phyloP scores from a whole-genome alignment of 2,113 vertebrate genomes.

The Paraplagusia blochii region DNA sequence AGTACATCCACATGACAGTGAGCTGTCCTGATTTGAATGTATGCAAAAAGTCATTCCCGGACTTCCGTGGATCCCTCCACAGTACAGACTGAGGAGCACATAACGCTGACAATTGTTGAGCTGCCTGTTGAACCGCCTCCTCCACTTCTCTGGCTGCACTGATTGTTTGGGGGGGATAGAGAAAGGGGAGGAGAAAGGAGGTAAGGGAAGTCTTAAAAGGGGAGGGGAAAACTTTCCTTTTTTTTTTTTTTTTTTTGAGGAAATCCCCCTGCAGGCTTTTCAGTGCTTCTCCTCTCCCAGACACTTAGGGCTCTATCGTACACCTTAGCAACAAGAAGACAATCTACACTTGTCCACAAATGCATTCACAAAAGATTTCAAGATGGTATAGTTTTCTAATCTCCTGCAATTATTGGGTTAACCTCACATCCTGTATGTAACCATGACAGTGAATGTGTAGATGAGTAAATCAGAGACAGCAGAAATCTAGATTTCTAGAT shows the following conservation, averaged over 20 bases:
- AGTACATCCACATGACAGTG: constrained; percentile 46
- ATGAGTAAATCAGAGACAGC: constrained; percentile 24
- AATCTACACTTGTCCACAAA: constrained; percentile 17
- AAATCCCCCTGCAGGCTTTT: constrained; percentile 81
- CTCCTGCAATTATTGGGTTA: background rate
- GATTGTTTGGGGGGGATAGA: constrained; percentile 37
- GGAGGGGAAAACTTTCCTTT: constrained; percentile 74
- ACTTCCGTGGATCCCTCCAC: constrained; percentile 23
- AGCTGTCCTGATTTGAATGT: constrained; percentile 16
- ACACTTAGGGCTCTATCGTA: constrained; percentile 48
- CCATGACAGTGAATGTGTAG: constrained; percentile 17
- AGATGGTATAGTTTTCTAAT: background rate
- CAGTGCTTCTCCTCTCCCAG: constrained; percentile 55
- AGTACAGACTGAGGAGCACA: constrained; percentile 21
- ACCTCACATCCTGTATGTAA: constrained; percentile 20
- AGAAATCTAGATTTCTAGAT: constrained; percentile 53
- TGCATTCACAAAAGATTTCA: constrained; percentile 21
- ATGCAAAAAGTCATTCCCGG: constrained; percentile 46
- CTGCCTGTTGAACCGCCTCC: constrained; percentile 62
- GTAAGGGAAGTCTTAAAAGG: constrained; percentile 46
- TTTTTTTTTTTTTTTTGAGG: constrained; percentile 60
- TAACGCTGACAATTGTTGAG: constrained; percentile 23
- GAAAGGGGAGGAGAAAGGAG: background rate
- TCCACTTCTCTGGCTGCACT: constrained; percentile 37
- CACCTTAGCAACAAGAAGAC: constrained; percentile 39